Conservation (phyloP, 2,888 invertebrate species). For the Lagria hirta region DNA sequence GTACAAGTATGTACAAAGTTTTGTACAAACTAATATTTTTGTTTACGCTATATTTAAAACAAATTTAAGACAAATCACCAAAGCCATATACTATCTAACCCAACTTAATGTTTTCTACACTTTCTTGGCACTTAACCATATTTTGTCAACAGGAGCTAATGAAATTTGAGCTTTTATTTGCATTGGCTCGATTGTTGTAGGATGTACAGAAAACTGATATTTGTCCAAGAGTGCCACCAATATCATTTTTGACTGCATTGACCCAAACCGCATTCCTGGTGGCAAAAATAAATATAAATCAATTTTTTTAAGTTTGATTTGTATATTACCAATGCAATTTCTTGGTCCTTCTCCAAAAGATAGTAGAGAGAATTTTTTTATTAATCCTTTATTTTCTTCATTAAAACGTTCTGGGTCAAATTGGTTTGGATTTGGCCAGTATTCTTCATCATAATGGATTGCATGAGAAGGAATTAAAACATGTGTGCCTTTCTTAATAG, state of each 20-base stretch:
- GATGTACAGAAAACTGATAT: neutral
- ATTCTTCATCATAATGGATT: slow-evolving; percentile 48
- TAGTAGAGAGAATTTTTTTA: slow-evolving; percentile 38
- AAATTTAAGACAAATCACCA: too few relatives aligned
- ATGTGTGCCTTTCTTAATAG: slow-evolving; percentile 16
- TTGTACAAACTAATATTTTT: too few relatives aligned
- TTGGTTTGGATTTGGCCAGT: slow-evolving; percentile 47
- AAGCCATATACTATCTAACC: too few relatives aligned
- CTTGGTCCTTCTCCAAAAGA: slow-evolving; percentile 28
- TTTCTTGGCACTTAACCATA: too few relatives aligned
- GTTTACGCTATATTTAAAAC: too few relatives aligned
- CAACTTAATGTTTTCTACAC: too few relatives aligned
- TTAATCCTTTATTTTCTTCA: slow-evolving; percentile 35
- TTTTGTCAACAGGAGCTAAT: too few relatives aligned
- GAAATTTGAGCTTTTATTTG: too few relatives aligned
- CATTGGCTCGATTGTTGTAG: neutral
- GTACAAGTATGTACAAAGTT: too few relatives aligned
- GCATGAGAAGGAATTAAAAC: slow-evolving; percentile 39
- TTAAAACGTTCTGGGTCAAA: slow-evolving; percentile 47
- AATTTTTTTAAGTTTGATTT: neutral
- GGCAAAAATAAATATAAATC: neutral
- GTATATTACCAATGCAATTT: slow-evolving; percentile 25
- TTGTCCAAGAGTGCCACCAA: neutral
- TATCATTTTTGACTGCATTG: neutral
- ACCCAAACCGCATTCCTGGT: neutral